These are phyloP conservation scores for Ctenicera cuprea DNA, from an alignment of 2,888 invertebrate genomes.

Conservation along the genomic window DNA sequence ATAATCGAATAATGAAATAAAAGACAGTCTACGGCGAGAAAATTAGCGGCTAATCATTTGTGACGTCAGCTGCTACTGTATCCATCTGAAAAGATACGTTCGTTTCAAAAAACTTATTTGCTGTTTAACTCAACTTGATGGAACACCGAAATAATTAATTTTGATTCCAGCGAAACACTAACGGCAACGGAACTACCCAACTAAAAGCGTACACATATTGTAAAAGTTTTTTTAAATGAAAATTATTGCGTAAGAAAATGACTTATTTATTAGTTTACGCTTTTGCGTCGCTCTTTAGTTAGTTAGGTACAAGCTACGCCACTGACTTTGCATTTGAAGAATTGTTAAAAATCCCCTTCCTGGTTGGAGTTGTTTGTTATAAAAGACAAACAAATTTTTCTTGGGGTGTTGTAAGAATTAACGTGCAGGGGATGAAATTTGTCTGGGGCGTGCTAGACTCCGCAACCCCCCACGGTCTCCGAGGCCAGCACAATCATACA, in stretches of 20 bases:
- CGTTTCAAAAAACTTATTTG: conserved; percentile 36
- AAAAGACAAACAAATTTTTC: conserved; percentile 12
- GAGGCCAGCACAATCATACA: conserved; percentile 62
- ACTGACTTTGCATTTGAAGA: too few species aligned
- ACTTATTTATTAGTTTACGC: too few species aligned
- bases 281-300: too few species aligned
- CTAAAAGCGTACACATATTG: too few species aligned
- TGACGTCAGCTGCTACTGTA: conserved; percentile 63
- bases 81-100: conserved; percentile 30
- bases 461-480: conserved; percentile 49
- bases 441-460: conserved; percentile 47
- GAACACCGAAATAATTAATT: conserved; percentile 20
- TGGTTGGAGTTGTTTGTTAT: too few species aligned
- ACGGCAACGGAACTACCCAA: too few species aligned
- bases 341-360: background rate
- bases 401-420: conserved; percentile 19
- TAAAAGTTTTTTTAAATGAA: too few species aligned
- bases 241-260: too few species aligned
- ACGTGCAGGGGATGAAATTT: conserved; percentile 47
- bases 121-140: conserved; percentile 23
- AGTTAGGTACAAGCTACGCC: too few species aligned
- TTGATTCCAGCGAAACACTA: background rate
- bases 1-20: conserved; percentile 69
- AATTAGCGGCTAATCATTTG: conserved; percentile 70
- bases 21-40: conserved; percentile 66